Evolutionary conservation across 64 coral and sea anemone genomes (phyloP), one percentile per base, ranked within the genome.

Genomic region (Astreopora myriophthalma): DNA sequence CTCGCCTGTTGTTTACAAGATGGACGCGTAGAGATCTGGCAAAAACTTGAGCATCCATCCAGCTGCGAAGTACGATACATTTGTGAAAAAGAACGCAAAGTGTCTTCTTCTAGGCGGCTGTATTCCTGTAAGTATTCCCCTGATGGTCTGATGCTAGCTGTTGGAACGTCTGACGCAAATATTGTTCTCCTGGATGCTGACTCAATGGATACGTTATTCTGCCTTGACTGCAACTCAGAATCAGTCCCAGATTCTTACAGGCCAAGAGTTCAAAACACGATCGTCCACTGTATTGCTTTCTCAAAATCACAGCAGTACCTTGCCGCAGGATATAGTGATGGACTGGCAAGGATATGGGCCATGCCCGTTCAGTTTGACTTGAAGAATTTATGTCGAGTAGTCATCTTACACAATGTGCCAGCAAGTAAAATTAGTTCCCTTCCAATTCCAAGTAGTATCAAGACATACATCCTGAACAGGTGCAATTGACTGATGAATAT

Each of bases 1-100:
- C 68, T 96, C 0, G 87, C 87, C 17, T 96, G 95, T 87, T 96
- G 95, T 74, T 90, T 96, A 69, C 95, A 96, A 57, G 95, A 96
- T 70, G 95, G 95, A 69, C 83, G 95, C 60, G 85, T 96, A 39
- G 88, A 93, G 65, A 48, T 96, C 32, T 93, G 95, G 35, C 71
- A 86, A 14, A 71, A 89, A 27, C 33, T 90, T 8, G 69, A 90
- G 8, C 51, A 85, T 34, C 90, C 29, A 6, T 71, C 38, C 1
- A 48, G 34, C 23, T 55, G 73, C 40, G 75, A 87, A 55, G 79
- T 92, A 12, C 42, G 76, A 8, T 96, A 96, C 49, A 85, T 72
- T 3, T 93, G 91, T 52, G 72, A 96, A 55, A 85, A 90, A 74
- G 84, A 96, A 80, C 86, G 74, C 6, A 84, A 90, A 71, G 95